Evolutionary conservation across 2,797 vertebrate species (phyloP).

Genomic region (Antennarius maculatus): DNA sequence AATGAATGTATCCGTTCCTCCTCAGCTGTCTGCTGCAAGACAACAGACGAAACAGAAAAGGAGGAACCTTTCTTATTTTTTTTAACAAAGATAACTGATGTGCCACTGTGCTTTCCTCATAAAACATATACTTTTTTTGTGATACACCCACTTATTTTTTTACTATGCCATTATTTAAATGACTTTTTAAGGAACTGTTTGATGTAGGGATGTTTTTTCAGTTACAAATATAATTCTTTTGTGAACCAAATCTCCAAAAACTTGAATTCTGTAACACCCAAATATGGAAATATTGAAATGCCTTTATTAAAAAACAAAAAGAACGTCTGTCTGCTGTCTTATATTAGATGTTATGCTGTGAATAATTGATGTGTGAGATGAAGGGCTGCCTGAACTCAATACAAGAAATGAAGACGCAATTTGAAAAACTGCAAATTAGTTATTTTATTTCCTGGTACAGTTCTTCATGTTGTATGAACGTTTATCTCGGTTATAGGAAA

Average conservation of each 20-base stretch:
- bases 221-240: conserved; percentile 73
- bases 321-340: conserved; percentile 17
- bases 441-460: too few relatives aligned
- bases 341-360: not conserved
- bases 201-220: conserved; percentile 69
- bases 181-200: conserved; percentile 69
- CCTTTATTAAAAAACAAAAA: conserved; percentile 72
- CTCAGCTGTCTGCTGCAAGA: conserved; percentile 62
- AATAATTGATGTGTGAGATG: not conserved
- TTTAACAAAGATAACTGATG: conserved; percentile 68
- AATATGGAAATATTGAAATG: conserved; percentile 67
- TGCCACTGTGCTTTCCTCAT: conserved; percentile 74
- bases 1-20: conserved; percentile 77
- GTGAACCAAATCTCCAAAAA: conserved; percentile 80
- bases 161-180: conserved; percentile 81
- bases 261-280: conserved; percentile 81
- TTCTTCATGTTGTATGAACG: too few relatives aligned
- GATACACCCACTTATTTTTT: conserved; percentile 80
- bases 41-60: conserved; percentile 30
- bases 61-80: conserved; percentile 53
- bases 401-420: too few relatives aligned
- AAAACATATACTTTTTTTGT: conserved; percentile 59
- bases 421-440: too few relatives aligned
- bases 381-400: too few relatives aligned
- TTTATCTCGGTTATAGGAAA: too few relatives aligned